A percentile compares a stretch with the other conserved stretches of the same genome.
Evolutionary conservation across 2,888 invertebrate genomes (phyloP).

Genomic region (Drosophila eohydei): DNA sequence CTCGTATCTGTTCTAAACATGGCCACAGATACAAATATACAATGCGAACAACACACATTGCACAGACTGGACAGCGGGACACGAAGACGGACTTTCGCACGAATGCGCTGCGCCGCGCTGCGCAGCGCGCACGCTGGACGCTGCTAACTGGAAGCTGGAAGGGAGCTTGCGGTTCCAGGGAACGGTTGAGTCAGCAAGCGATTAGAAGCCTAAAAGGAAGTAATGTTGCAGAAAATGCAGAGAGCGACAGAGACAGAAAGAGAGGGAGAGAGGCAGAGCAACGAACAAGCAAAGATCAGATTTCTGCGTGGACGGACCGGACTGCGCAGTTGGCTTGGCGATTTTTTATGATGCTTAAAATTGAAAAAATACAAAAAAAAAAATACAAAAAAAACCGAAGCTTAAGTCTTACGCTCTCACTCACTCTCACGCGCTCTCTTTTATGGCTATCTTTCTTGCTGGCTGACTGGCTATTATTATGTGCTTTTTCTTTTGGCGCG

Average conservation of each 20-base stretch:
- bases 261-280: slow-evolving; percentile 19
- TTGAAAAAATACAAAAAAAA: slow-evolving; percentile 51
- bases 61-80: slow-evolving; percentile 26
- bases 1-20: slow-evolving; percentile 67
- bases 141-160: slow-evolving; percentile 12
- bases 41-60: slow-evolving; percentile 63
- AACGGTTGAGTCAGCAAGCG: slow-evolving; percentile 71
- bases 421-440: slow-evolving; percentile 11
- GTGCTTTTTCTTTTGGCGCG: slow-evolving; percentile 62
- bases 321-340: slow-evolving; percentile 48
- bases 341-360: slow-evolving; percentile 75
- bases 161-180: slow-evolving; percentile 19
- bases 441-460: slow-evolving; percentile 5
- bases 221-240: slow-evolving; percentile 80
- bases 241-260: slow-evolving; percentile 26
- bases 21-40: slow-evolving; percentile 65
- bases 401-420: slow-evolving; percentile 35
- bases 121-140: slow-evolving; percentile 25
- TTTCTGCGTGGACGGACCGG: slow-evolving; percentile 65
- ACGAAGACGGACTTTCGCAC: slow-evolving; percentile 77
- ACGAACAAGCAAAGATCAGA: slow-evolving; percentile 50
- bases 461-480: slow-evolving; percentile 59
- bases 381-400: slow-evolving; percentile 29
- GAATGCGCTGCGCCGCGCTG: slow-evolving; percentile 57
- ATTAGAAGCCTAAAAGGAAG: slow-evolving; percentile 81